phyloP scores from a whole-genome alignment of 1,140 invertebrate species.

The Leucophenga varia region DNA sequence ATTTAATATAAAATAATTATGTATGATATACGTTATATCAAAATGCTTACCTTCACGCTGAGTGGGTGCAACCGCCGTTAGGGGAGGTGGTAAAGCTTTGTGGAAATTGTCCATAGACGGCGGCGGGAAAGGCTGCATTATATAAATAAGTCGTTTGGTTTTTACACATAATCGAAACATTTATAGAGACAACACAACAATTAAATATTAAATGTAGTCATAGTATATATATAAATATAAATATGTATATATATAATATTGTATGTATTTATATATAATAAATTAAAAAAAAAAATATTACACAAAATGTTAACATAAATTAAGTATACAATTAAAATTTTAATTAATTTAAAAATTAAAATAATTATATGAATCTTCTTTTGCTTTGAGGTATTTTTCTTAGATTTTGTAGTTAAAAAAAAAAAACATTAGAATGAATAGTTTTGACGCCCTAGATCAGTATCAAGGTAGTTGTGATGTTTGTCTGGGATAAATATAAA shows the following conservation, averaged over 20 bases:
- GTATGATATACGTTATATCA: no score
- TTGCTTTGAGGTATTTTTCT: conserved; percentile 1
- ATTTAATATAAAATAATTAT: conserved; percentile 33
- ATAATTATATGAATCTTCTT: neutral
- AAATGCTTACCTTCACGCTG: conserved; percentile 90
- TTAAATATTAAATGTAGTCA: conserved; percentile 28
- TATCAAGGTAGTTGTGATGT: no score
- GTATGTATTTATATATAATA: conserved; percentile 7
- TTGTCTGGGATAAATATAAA: no score
- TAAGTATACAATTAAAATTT: conserved; percentile 5
- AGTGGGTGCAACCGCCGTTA: conserved; percentile 83
- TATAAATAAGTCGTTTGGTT: conserved; percentile 63
- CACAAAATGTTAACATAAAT: conserved; percentile 4
- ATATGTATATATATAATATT: conserved; percentile 6
- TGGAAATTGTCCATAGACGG: conserved; percentile 93
- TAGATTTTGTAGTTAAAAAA: conserved; percentile 8
- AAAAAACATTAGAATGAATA: no score
- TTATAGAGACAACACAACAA: conserved; percentile 56
- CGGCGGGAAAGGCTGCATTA: conserved; percentile 90
- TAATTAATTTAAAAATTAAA: conserved; percentile 26
- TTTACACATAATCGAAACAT: conserved; percentile 57
- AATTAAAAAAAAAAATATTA: conserved; percentile 2
- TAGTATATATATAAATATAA: conserved; percentile 14
- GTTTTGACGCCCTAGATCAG: no score
- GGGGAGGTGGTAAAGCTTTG: conserved; percentile 90